Evolutionary conservation across 2,113 vertebrate species (phyloP).

Genomic region (Rafetus swinhoei): DNA sequence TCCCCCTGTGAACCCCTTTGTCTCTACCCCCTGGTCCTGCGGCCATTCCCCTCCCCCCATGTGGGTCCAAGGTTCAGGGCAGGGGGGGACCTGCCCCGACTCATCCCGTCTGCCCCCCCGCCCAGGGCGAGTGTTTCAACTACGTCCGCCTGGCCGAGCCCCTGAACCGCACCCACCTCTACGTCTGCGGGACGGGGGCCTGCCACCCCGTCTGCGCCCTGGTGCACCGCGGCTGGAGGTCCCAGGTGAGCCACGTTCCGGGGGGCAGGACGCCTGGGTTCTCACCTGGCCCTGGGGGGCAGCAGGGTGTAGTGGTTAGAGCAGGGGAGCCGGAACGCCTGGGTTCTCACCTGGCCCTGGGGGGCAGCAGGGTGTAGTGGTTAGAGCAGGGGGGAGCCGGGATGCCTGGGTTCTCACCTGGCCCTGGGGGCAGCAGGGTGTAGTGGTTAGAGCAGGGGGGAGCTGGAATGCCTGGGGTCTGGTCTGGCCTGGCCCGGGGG

Average conservation of each 20-base stretch:
- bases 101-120: not conserved
- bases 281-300: accelerated
- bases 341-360: not conserved
- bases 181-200: conserved; percentile 86
- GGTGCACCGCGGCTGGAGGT: conserved; percentile 86
- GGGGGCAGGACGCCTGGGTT: too few species aligned
- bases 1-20: too few species aligned
- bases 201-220: conserved; percentile 87
- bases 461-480: too few species aligned
- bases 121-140: conserved; percentile 78
- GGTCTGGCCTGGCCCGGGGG: not conserved
- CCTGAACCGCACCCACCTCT: conserved; percentile 88
- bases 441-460: not conserved
- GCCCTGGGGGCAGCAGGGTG: too few species aligned
- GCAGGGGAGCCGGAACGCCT: too few species aligned
- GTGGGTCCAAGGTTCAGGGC: too few species aligned
- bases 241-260: conserved; percentile 75
- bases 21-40: too few species aligned
- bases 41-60: too few species aligned
- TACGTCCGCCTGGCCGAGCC: conserved; percentile 83
- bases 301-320: not conserved
- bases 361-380: not conserved
- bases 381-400: too few species aligned
- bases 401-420: not conserved
- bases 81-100: not conserved